phyloP scores from a whole-genome alignment of 1,140 invertebrate genomes.

The Nymphalis io region DNA sequence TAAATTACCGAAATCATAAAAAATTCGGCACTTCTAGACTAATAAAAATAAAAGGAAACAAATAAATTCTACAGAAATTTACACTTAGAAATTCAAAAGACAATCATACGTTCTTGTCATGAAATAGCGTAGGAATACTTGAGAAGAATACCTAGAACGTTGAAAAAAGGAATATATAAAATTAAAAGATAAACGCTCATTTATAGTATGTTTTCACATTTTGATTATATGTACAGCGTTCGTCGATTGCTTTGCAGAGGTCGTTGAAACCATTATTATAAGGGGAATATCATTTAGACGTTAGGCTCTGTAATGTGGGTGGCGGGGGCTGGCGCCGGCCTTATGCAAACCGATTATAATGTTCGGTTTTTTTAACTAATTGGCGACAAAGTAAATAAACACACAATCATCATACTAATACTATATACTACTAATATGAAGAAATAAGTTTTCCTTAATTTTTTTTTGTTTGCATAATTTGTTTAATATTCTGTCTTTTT shows the following conservation, averaged over 20 bases:
- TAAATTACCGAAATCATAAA: no score
- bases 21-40: no score
- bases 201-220: slow-evolving; percentile 21
- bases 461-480: no score
- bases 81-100: no score
- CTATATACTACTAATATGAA: no score
- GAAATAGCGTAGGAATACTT: no score
- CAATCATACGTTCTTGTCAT: no score
- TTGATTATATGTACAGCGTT: slow-evolving; percentile 19
- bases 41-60: no score
- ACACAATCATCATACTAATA: neutral
- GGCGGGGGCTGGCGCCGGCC: slow-evolving; percentile 44
- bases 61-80: no score
- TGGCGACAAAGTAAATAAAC: neutral
- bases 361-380: slow-evolving; percentile 46
- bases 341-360: slow-evolving; percentile 57
- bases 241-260: slow-evolving; percentile 30
- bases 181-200: slow-evolving; percentile 7
- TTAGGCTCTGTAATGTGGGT: slow-evolving; percentile 54
- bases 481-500: no score
- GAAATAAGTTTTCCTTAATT: no score
- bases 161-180: slow-evolving; percentile 1
- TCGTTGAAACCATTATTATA: slow-evolving; percentile 45
- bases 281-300: slow-evolving; percentile 52
- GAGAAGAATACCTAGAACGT: neutral